Evolutionary conservation across 1,140 invertebrate species (phyloP).

Genomic region (Philotrypesis tridentata): DNA sequence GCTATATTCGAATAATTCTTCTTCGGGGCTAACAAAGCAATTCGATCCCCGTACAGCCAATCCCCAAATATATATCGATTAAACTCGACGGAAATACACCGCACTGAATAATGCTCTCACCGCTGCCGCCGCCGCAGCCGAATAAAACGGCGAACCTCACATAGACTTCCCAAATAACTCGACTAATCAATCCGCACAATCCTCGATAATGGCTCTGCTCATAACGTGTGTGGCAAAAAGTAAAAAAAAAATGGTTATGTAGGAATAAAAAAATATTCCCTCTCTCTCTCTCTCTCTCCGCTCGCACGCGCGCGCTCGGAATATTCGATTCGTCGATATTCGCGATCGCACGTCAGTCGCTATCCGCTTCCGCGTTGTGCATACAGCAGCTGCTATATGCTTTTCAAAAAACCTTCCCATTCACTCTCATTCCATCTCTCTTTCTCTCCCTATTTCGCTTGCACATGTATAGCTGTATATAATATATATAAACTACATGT

Average conservation of each 20-base stretch:
- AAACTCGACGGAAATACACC: no score
- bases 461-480: no score
- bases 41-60: background rate
- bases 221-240: background rate
- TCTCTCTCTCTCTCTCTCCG: background rate
- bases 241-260: no score
- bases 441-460: no score
- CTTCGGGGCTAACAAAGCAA: background rate
- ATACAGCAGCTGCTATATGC: background rate
- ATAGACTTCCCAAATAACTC: background rate
- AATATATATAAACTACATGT: background rate
- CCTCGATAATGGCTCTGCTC: background rate
- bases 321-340: slow-evolving; percentile 8
- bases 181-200: background rate
- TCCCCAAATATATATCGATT: background rate
- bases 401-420: background rate
- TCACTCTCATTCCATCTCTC: background rate
- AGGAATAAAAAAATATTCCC: background rate
- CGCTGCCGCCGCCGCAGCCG: no score
- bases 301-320: background rate
- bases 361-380: background rate
- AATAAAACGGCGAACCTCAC: no score
- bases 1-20: no score
- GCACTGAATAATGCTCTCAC: no score
- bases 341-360: slow-evolving; percentile 1